phyloP scores from a whole-genome alignment of 2,797 vertebrate genomes.

The Crax fasciolata region DNA sequence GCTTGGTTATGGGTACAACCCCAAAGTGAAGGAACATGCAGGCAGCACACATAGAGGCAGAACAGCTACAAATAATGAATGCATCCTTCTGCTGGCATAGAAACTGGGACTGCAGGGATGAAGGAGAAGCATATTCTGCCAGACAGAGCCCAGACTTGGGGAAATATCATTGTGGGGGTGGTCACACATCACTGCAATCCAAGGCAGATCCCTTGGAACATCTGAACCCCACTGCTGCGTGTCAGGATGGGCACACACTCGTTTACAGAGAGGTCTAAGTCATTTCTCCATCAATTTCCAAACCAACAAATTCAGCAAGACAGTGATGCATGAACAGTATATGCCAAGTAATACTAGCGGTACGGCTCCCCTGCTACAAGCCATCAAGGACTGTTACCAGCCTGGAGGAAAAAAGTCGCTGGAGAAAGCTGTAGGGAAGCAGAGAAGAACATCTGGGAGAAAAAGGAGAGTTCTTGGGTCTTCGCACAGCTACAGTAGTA shows the following conservation, averaged over 20 bases:
- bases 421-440: fast-evolving
- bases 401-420: neutral
- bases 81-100: neutral
- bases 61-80: neutral
- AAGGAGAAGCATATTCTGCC: neutral
- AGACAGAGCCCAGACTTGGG: neutral
- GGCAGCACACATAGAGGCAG: neutral
- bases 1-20: neutral
- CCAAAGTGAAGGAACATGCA: neutral
- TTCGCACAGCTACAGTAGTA: neutral
- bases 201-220: neutral
- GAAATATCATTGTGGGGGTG: neutral
- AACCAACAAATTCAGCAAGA: neutral
- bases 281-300: neutral
- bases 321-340: fast-evolving
- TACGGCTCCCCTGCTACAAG: neutral
- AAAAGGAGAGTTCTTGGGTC: neutral
- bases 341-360: fast-evolving
- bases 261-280: neutral
- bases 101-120: neutral
- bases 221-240: neutral
- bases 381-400: fast-evolving
- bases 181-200: neutral
- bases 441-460: neutral
- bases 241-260: neutral